Conservation (phyloP, 1,140 invertebrate species). For the Ceratosolen solmsi region DNA sequence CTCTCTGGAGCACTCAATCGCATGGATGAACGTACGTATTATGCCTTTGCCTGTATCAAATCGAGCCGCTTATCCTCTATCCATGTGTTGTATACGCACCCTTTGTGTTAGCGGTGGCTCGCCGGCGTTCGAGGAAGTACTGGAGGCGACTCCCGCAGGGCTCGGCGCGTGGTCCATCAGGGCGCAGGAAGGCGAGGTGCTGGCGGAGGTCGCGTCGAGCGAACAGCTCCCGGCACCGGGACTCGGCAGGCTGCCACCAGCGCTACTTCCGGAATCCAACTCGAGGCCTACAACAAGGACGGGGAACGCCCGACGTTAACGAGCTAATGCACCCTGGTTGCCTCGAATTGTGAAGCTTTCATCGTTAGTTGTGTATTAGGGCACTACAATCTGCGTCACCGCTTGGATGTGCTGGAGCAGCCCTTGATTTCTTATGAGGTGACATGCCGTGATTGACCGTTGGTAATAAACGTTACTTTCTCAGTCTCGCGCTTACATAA, state of each 20-base stretch:
- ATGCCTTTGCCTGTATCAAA: slow-evolving; percentile 70
- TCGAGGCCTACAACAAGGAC: slow-evolving; percentile 73
- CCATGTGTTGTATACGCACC: slow-evolving; percentile 82
- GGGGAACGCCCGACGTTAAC: no score
- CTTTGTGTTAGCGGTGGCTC: slow-evolving; percentile 67
- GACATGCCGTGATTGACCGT: no score
- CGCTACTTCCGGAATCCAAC: slow-evolving; percentile 83
- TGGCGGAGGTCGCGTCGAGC: slow-evolving; percentile 77
- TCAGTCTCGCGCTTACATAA: no score
- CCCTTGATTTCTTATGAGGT: no score
- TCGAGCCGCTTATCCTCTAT: slow-evolving; percentile 84
- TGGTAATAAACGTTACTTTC: no score
- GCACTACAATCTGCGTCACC: no score
- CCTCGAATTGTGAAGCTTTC: no score
- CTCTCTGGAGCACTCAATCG: no score
- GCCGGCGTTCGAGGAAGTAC: slow-evolving; percentile 73
- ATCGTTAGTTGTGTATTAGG: no score
- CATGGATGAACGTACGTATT: not conserved
- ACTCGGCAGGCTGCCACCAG: slow-evolving; percentile 82
- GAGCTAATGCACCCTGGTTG: no score
- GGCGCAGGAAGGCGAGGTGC: slow-evolving; percentile 75
- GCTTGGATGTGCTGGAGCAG: not conserved
- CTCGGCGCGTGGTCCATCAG: slow-evolving; percentile 72
- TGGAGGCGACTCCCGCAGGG: slow-evolving; percentile 78
- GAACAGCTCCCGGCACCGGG: slow-evolving; percentile 81